Conservation (phyloP, 2,888 invertebrate species). For the Dromius quadrimaculatus region DNA sequence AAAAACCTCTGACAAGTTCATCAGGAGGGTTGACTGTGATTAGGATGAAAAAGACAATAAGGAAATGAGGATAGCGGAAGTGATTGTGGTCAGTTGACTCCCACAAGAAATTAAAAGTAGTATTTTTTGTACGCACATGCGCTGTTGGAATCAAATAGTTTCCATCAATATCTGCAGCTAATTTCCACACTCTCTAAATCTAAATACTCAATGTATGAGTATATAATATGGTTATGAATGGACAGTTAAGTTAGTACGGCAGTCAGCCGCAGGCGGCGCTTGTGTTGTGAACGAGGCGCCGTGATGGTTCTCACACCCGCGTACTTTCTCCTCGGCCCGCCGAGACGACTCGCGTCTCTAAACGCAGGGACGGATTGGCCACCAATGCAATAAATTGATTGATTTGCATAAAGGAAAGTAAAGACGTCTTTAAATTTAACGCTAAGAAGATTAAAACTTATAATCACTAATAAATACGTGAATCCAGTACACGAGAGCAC, state of each 20-base stretch:
- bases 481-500: too few species aligned
- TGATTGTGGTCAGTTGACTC: constrained; percentile 8
- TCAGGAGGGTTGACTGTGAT: not conserved
- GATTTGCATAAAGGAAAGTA: too few species aligned
- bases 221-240: constrained; percentile 46
- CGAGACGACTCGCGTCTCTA: constrained; percentile 10
- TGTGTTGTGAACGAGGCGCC: constrained; percentile 63
- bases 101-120: too few species aligned
- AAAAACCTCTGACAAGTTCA: constrained; percentile 8
- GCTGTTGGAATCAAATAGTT: too few species aligned
- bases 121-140: too few species aligned
- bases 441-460: too few species aligned
- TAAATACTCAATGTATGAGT: too few species aligned
- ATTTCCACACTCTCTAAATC: too few species aligned
- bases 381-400: too few species aligned
- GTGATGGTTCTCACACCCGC: constrained; percentile 66
- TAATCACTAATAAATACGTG: too few species aligned
- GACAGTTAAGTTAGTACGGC: constrained; percentile 49
- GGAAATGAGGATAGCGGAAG: not conserved
- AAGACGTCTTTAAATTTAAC: too few species aligned
- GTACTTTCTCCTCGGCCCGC: constrained; percentile 59
- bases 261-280: constrained; percentile 61
- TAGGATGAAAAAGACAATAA: not conserved
- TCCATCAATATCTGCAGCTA: too few species aligned
- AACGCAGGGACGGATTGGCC: constrained; percentile 29